Conservation (phyloP, 2,797 vertebrate genomes). For the Alectoris magna region DNA sequence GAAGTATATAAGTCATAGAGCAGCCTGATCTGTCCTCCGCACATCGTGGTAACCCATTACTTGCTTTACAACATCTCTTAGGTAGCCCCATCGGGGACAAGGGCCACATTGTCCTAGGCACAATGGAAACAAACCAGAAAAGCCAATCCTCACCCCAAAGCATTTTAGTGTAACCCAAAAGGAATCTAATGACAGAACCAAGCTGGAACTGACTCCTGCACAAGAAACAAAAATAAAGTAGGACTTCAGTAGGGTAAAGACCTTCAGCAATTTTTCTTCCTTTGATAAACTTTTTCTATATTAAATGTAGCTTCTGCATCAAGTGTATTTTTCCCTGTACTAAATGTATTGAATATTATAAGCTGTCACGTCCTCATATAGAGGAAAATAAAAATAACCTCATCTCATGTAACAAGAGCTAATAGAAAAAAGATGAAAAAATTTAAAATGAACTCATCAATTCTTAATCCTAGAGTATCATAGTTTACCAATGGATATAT, state of each 20-base stretch:
- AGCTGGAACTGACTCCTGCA: background rate
- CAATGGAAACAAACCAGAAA: background rate
- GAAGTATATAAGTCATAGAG: background rate
- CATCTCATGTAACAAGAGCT: background rate
- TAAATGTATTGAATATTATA: background rate
- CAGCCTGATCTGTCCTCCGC: background rate
- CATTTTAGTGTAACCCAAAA: background rate
- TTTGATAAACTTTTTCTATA: background rate
- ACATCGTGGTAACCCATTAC: background rate
- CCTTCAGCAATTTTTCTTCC: background rate
- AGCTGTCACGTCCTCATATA: background rate
- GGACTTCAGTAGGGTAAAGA: background rate
- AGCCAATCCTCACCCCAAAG: background rate
- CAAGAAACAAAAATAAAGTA: background rate
- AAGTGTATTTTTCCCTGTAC: background rate
- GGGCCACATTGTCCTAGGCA: background rate
- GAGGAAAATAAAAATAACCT: background rate
- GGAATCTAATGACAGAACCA: background rate
- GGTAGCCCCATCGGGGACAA: background rate
- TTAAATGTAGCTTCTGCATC: background rate
- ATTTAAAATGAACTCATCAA: background rate
- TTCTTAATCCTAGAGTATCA: background rate
- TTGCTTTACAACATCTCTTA: background rate
- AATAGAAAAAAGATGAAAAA: background rate
- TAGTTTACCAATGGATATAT: fast-evolving